Base-by-base conservation (phyloP, 2,113 vertebrate genomes). In the Trachemys scripta region DNA sequence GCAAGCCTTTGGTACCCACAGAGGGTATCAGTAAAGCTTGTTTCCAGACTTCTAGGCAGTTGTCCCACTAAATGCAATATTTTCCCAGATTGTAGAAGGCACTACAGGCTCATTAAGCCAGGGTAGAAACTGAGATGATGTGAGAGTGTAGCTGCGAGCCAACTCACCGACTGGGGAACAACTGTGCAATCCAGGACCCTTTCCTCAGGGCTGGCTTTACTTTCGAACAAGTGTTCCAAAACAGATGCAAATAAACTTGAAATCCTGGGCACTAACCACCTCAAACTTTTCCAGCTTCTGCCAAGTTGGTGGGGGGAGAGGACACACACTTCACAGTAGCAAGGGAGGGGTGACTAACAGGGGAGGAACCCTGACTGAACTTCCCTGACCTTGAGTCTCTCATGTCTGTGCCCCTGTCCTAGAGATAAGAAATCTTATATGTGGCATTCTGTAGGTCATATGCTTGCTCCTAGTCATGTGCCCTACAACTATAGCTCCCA, bases 361-460 rank as follows among this genome's bases (percentile, higher is more conserved):
- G 50, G 42, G 42, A 47, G 25, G 11, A 47, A 47, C 22, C 13
- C 42, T 27, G 22, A 76, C 24, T 45, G 38, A 24, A 95, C 87
- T 85, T 84, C 31, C 50, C 90, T 95, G 95, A 95, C 94, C 92
- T 94, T 85, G 51, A 0, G 38, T 95, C 83, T 90, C 93, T 92
- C 6, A 0, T 4, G 11, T 42, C 42, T 84, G 76, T 94, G 84
- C 89, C 78, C 78, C 82, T 59, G n/a, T 95, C 72, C 69, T 94
- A 54, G 22, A 72, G 83, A 4, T 29, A 45, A 79, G 59, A 45
- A 85, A 45, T 27, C 17, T 0, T 11, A 4, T 69, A 65, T 76
- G 82, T 82, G 87, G 29, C 49, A n/a, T 91, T 35, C 49, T 82
- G n/a, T 62, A 9, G 90, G 62, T 53, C 62, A 9, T 49, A 72